Conservation (phyloP, 37 sponge, comb jelly and placozoan species). For the Aphrocallistes beatrix region DNA sequence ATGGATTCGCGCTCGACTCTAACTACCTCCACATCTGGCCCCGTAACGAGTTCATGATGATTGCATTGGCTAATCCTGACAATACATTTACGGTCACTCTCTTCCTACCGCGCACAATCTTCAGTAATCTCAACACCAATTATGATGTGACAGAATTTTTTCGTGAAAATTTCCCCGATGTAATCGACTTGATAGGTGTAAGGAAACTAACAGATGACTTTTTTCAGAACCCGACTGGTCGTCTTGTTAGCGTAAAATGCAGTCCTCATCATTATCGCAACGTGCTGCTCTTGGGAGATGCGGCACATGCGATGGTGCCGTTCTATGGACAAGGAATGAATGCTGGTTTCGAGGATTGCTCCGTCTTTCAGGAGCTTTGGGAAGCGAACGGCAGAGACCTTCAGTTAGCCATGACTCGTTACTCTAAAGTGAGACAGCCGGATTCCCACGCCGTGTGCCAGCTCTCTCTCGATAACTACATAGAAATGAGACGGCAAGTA, state of each 20-base stretch:
- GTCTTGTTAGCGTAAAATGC: conserved; percentile 25
- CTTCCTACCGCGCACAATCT: conserved; percentile 27
- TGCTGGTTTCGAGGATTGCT: conserved; percentile 34
- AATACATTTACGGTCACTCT: conserved; percentile 26
- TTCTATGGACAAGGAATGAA: conserved; percentile 51
- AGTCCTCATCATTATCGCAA: conserved; percentile 10
- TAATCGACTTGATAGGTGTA: conserved; percentile 22
- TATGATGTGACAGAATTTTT: conserved; percentile 21
- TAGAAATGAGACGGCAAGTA: conserved; percentile 28
- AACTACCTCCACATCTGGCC: conserved; percentile 49
- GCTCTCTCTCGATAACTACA: conserved; percentile 40
- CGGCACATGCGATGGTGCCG: conserved; percentile 57
- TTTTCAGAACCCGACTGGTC: conserved; percentile 15
- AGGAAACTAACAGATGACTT: conserved; percentile 17
- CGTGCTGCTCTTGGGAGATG: conserved; percentile 38
- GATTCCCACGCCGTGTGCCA: conserved; percentile 38
- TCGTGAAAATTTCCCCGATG: conserved; percentile 28
- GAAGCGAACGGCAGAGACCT: neutral
- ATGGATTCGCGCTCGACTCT: conserved; percentile 18
- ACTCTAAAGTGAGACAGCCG: neutral
- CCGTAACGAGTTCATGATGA: conserved; percentile 26
- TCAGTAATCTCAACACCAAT: neutral
- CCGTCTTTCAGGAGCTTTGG: neutral
- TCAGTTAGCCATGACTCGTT: conserved; percentile 13
- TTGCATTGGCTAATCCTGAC: conserved; percentile 33